Conservation (phyloP, 2,888 invertebrate species). For the Cremastobaeus sp. region DNA sequence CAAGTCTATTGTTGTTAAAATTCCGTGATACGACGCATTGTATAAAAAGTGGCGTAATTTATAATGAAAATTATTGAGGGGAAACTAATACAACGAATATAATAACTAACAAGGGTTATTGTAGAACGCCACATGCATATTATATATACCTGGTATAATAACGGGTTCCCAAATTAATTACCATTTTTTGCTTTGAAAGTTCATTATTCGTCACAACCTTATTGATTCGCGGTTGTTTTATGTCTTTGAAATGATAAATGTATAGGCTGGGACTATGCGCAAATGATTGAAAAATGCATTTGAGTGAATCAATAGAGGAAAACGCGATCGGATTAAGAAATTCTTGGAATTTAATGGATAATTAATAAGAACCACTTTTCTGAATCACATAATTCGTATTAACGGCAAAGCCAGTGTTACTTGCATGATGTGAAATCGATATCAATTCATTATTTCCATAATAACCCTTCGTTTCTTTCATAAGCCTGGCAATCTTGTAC, state of each 20-base stretch:
- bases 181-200: constrained; percentile 1
- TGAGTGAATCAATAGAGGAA: neutral
- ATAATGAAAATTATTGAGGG: neutral
- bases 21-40: no score
- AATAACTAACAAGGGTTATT: constrained; percentile 1
- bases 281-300: neutral
- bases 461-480: constrained; percentile 16
- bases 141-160: constrained; percentile 1
- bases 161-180: constrained; percentile 1
- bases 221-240: neutral
- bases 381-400: constrained; percentile 1
- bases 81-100: constrained; percentile 8
- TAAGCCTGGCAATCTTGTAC: constrained; percentile 15
- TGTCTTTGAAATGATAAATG: neutral
- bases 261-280: no score
- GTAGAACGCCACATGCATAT: neutral
- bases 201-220: neutral
- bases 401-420: neutral
- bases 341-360: neutral
- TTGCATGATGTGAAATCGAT: constrained; percentile 22
- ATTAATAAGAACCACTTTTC: no score
- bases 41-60: no score
- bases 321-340: no score
- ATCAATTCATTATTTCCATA: constrained; percentile 22
- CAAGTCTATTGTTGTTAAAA: no score